Evolutionary conservation across 2,888 invertebrate species (phyloP), one percentile per base, ranked within the genome.

Genomic region (Drosophila recens): DNA sequence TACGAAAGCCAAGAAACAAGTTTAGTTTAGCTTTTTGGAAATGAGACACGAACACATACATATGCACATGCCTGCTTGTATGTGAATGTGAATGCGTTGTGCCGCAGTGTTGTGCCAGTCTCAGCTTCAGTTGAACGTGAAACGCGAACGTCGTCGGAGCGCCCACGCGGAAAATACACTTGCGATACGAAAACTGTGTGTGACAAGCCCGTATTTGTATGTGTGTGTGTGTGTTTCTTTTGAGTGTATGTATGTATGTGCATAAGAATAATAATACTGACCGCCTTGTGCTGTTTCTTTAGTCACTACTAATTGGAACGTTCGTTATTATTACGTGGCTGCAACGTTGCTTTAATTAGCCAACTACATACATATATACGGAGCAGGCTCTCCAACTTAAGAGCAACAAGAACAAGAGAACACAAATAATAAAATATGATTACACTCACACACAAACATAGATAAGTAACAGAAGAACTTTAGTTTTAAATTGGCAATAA

Each of bases 1-100:
- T 84, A 72, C 81, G 64, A 88, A 83, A 79, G 70, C 82, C 70
- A 49, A 72, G 75, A 88, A 84, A 84, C 84, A 84, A 84, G 84
- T 84, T 84, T 89, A 88, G 84, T 84, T 84, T 83, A 83, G 84
- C 89, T 79, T 86, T 84, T 86, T 80, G 72, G 72, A 80, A 79
- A 72, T 72, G 72, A 78, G 86, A 86, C 64, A 79, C 72, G 59
- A 64, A 27, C 27, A 49, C 59, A 30, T 33, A 49, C 59, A 30
- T 33, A 49, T 4, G 23, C 40, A 33, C 46, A 20, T 15, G 34
- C 23, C 6, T 48, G 43, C n/a, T 23, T 40, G 63, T 36, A 9
- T 45, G 33, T 45, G 57, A 23, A n/a, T 52, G 43, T 48, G 61
- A 58, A 45, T 72, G 68, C 64, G 62, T 45, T 74, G 33, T 65